Conservation (phyloP, 2,888 invertebrate genomes). For the Diarsia brunnea region DNA sequence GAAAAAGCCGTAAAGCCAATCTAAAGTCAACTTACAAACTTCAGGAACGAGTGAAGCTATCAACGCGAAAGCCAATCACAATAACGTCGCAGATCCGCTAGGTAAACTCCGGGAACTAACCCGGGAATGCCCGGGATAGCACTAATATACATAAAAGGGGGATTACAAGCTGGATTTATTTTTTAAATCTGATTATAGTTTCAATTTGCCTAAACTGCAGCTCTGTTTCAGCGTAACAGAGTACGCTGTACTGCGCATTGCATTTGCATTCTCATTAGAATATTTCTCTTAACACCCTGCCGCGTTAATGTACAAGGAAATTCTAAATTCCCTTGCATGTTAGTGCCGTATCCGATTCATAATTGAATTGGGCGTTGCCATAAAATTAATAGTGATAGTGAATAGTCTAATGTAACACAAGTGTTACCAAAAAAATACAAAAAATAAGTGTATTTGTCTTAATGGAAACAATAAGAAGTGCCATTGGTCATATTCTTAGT, state of each 20-base stretch:
- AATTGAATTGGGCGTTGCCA: conserved; percentile 43
- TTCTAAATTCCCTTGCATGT: conserved; percentile 35
- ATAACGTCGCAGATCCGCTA: conserved; percentile 18
- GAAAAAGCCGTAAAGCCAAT: background rate
- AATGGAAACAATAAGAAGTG: too few species aligned
- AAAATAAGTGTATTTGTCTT: too few species aligned
- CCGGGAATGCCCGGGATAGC: background rate
- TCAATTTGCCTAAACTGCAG: conserved; percentile 70
- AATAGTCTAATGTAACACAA: too few species aligned
- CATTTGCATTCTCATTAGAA: conserved; percentile 79
- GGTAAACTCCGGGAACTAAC: conserved; percentile 27
- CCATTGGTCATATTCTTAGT: too few species aligned
- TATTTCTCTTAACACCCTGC: conserved; percentile 72
- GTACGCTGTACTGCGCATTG: conserved; percentile 73
- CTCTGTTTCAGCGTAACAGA: conserved; percentile 63
- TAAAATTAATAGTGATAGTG: conserved; percentile 16
- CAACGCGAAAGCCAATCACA: conserved; percentile 34
- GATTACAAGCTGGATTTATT: conserved; percentile 55
- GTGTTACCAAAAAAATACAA: too few species aligned
- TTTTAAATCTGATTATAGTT: conserved; percentile 59
- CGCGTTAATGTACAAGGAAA: conserved; percentile 50
- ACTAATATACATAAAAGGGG: conserved; percentile 36
- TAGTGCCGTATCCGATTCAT: conserved; percentile 20
- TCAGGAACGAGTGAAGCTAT: conserved; percentile 28
- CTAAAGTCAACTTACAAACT: conserved; percentile 27